Conservation (phyloP, 2,113 vertebrate genomes). For the Trichechus manatus region DNA sequence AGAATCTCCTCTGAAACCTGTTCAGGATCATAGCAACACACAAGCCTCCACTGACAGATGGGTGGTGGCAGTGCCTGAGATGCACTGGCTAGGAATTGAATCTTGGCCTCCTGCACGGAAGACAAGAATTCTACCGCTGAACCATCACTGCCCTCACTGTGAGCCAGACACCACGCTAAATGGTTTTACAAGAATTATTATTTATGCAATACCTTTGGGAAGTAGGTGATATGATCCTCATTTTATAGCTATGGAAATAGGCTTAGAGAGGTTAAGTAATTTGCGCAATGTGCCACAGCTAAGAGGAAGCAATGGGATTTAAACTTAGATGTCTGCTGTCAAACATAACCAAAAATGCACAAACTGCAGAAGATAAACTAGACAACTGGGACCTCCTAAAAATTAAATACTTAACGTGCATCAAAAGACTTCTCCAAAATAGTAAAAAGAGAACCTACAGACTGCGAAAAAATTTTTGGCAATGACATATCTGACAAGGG, state of each 20-base stretch:
- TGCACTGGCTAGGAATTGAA: too few relatives aligned
- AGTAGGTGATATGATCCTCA: background rate
- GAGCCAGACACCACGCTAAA: background rate
- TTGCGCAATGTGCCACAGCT: background rate
- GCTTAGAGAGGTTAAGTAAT: slow-evolving; percentile 5
- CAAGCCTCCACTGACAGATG: background rate
- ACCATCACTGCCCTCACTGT: too few relatives aligned
- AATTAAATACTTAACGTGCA: too few relatives aligned
- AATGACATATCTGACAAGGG: too few relatives aligned
- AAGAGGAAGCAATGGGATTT: background rate
- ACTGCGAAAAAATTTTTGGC: too few relatives aligned
- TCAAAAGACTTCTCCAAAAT: too few relatives aligned
- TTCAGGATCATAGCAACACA: background rate
- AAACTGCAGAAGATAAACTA: too few relatives aligned
- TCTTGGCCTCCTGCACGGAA: too few relatives aligned
- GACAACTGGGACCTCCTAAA: too few relatives aligned
- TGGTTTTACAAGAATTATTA: background rate
- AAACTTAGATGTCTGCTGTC: background rate
- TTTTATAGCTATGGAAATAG: background rate
- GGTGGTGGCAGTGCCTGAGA: background rate
- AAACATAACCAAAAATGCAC: too few relatives aligned
- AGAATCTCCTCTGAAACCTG: background rate
- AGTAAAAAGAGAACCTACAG: too few relatives aligned
- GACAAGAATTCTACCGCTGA: too few relatives aligned
- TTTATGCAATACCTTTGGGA: background rate